These are phyloP conservation scores for Nomada fucata DNA, from an alignment of 2,888 invertebrate species.

Conservation along the genomic window DNA sequence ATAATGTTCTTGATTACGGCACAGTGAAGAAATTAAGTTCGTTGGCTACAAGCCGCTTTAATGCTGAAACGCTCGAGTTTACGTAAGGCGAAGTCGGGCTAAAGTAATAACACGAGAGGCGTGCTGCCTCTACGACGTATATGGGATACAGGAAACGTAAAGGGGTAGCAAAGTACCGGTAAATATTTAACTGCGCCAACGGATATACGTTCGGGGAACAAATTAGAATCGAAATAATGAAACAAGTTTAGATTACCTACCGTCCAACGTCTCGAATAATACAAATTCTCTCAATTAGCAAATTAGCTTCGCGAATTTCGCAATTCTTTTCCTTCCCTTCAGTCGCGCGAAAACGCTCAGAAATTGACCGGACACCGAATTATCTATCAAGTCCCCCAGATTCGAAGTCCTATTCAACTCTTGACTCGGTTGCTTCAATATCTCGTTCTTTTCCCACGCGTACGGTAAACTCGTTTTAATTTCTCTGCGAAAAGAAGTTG, in stretches of 20 bases:
- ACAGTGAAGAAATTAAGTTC: neutral
- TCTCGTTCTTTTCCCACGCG: neutral
- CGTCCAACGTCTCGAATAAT: no score
- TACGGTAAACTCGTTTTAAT: neutral
- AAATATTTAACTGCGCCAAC: conserved; percentile 24
- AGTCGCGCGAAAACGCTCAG: neutral
- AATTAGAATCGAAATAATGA: conserved; percentile 9
- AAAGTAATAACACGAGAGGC: conserved; percentile 4
- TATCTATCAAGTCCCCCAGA: no score
- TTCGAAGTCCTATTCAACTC: neutral
- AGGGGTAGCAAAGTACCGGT: conserved; percentile 8
- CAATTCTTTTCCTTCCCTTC: no score
- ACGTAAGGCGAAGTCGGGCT: neutral
- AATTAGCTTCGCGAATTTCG: neutral
- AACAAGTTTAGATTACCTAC: neutral
- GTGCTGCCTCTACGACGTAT: neutral
- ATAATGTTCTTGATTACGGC: neutral
- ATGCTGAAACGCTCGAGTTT: neutral
- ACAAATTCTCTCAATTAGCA: neutral
- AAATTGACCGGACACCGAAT: neutral
- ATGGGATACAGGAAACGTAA: neutral
- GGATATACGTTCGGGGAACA: neutral
- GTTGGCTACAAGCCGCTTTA: neutral
- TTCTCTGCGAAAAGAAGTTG: neutral
- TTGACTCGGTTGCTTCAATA: neutral